Evolutionary conservation across 2,888 invertebrate species (phyloP), one percentile per base, ranked within the genome.

Genomic region (Ectemnius lituratus): DNA sequence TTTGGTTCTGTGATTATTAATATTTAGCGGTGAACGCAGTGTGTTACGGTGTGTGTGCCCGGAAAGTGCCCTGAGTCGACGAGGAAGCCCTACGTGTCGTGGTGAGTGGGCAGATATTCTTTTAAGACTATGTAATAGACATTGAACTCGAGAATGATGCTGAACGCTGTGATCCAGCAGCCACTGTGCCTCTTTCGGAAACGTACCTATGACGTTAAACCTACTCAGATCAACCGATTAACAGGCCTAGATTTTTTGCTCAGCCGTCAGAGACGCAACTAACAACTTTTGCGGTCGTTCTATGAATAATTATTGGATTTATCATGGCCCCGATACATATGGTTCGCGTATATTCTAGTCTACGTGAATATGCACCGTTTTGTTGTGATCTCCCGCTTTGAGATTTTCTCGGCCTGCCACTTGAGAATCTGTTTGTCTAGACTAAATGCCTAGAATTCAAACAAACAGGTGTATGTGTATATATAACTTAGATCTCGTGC

Each of bases 1-100:
- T 37, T 37, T 37, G 37, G 52, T 52, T 14, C 52, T 52, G 52
- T 52, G 52, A 16, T 52, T 52, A 52, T 52, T 52, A 52, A 52
- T 52, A 52, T 16, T 52, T 11, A 8, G 37, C 37, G 37, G 37
- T 37, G 37, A 37, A 13, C 16, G n/a, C 8, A 52, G 52, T 52
- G 52, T 52, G 52, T 52, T 52, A 5, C 5, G 52, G 52, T 16
- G 52, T 52, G 52, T 11, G 52, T 16, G 37, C 0, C 37, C 8
- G 37, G 11, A 6, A 8, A 4, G 14, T 47, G 47, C 4, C n/a
- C n/a, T 2, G 47, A 14, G 47, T 47, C 47, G 13, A 52, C 5
- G n/a, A 52, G 16, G 52, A 52, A 52, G 14, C 52, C 16, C n/a
- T 52, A 13, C 16, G 14, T 11, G 16, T 23, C 23, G 23, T 4